These are phyloP conservation scores for Capitella teleta DNA, from an alignment of 1,140 invertebrate genomes.

Conservation along the genomic window DNA sequence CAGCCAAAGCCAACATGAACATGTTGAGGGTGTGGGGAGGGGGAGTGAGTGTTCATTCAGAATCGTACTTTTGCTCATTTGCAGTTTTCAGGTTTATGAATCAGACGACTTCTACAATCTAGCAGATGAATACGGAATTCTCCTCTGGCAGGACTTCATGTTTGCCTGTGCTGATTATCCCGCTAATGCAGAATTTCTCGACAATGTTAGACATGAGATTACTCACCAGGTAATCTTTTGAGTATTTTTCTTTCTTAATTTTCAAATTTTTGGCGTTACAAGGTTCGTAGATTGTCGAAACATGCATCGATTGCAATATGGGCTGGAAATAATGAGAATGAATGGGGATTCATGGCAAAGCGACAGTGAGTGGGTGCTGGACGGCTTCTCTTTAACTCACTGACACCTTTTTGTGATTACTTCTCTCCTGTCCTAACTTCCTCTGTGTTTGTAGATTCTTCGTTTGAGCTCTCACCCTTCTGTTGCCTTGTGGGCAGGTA, in stretches of 20 bases:
- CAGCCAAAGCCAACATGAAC: slow-evolving; percentile 75
- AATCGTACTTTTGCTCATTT: neutral
- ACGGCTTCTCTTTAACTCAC: too few species aligned
- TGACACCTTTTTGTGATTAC: too few species aligned
- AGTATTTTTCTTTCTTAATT: neutral
- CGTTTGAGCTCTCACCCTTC: slow-evolving; percentile 79
- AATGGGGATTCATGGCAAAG: slow-evolving; percentile 70
- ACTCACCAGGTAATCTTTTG: slow-evolving; percentile 54
- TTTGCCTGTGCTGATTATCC: slow-evolving; percentile 97
- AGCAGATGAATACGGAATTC: slow-evolving; percentile 42
- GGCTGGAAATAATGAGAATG: slow-evolving; percentile 97
- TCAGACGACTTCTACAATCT: slow-evolving; percentile 79
- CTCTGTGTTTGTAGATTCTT: slow-evolving; percentile 44
- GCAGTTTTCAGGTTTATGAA: slow-evolving; percentile 63
- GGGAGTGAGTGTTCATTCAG: slow-evolving; percentile 41
- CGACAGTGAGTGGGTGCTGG: too few species aligned
- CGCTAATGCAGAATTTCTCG: slow-evolving; percentile 57
- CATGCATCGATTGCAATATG: slow-evolving; percentile 78
- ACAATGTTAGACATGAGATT: slow-evolving; percentile 64
- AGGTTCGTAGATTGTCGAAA: slow-evolving; percentile 54
- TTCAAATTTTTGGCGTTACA: neutral
- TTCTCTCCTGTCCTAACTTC: neutral
- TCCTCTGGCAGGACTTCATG: slow-evolving; percentile 66
- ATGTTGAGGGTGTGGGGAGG: slow-evolving; percentile 96
- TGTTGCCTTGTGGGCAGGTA: slow-evolving; percentile 78